Percentiles rank a stretch among this genome's conserved stretches.
These are phyloP conservation scores for Protosalanx chinensis DNA, from an alignment of 2,797 vertebrate genomes.

Conservation along the genomic window DNA sequence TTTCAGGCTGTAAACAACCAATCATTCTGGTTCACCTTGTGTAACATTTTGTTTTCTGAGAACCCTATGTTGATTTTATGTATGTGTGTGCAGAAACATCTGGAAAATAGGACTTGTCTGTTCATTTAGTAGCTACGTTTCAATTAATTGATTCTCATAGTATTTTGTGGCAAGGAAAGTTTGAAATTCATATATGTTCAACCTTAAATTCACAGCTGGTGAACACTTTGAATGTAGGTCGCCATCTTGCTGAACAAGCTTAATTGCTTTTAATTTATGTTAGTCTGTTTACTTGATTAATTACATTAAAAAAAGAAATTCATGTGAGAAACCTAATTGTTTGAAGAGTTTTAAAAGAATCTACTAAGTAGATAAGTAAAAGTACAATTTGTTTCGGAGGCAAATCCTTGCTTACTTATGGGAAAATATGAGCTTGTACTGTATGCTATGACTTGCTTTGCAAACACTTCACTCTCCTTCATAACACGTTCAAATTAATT, in stretches of 20 bases:
- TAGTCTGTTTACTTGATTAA: slow-evolving; percentile 26
- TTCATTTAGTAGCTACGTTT: too few relatives aligned
- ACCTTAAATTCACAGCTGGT: slow-evolving; percentile 40
- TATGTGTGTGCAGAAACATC: too few relatives aligned
- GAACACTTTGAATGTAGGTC: slow-evolving; percentile 58
- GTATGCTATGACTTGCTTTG: slow-evolving; percentile 68
- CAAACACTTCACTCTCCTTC: slow-evolving; percentile 70
- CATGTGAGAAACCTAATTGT: slow-evolving; percentile 11
- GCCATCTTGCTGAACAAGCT: slow-evolving; percentile 53
- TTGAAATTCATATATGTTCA: slow-evolving; percentile 29
- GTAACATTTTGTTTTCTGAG: too few relatives aligned
- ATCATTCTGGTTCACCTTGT: too few relatives aligned
- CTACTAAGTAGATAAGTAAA: too few relatives aligned
- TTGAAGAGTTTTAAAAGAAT: too few relatives aligned
- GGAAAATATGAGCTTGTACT: slow-evolving; percentile 33
- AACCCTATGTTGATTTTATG: too few relatives aligned
- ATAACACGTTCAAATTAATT: slow-evolving; percentile 73
- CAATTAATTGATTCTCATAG: too few relatives aligned
- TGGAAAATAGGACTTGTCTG: too few relatives aligned
- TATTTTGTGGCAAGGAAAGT: slow-evolving; percentile 34
- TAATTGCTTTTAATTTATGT: slow-evolving; percentile 47
- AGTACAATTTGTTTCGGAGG: too few relatives aligned
- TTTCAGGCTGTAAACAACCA: too few relatives aligned
- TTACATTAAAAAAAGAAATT: background rate
- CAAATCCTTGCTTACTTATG: too few relatives aligned